phyloP scores from a whole-genome alignment of 2,888 invertebrate species.

The Eretmocerus hayati region DNA sequence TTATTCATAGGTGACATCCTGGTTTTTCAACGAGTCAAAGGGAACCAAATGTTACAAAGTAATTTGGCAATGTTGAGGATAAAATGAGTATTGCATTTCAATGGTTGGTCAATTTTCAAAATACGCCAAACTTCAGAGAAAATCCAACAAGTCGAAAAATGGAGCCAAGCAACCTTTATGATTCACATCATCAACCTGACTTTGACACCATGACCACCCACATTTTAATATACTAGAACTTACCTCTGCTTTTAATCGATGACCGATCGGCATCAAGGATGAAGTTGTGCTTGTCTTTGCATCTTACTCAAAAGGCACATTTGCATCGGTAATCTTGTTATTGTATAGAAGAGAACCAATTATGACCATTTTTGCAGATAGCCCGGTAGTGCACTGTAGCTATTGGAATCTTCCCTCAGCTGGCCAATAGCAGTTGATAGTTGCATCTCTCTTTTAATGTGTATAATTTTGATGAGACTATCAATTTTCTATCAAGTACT shows the following conservation, averaged over 20 bases:
- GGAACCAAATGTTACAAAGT: slow-evolving; percentile 27
- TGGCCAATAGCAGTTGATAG: slow-evolving; percentile 36
- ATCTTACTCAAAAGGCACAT: slow-evolving; percentile 24
- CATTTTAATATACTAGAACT: no score
- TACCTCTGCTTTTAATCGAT: slow-evolving; percentile 29
- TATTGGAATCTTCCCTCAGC: slow-evolving; percentile 33
- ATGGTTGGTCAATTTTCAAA: slow-evolving; percentile 47
- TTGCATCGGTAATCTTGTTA: slow-evolving; percentile 28
- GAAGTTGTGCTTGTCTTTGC: slow-evolving; percentile 22
- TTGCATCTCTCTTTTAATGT: slow-evolving; percentile 37
- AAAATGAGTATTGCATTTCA: slow-evolving; percentile 39
- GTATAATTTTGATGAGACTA: slow-evolving; percentile 32
- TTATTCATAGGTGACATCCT: slow-evolving; percentile 1
- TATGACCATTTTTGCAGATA: slow-evolving; percentile 31
- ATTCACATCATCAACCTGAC: no score
- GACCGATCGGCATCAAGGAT: slow-evolving; percentile 24
- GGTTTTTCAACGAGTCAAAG: slow-evolving; percentile 26
- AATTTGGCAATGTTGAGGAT: slow-evolving; percentile 33
- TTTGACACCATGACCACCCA: no score
- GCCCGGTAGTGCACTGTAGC: slow-evolving; percentile 36
- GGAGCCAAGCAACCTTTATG: slow-evolving; percentile 38
- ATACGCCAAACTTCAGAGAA: slow-evolving; percentile 43
- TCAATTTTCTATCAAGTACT: slow-evolving; percentile 26
- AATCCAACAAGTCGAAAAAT: slow-evolving; percentile 36
- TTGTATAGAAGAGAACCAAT: slow-evolving; percentile 35